Base-by-base conservation (phyloP, 2,888 invertebrate species). In the Apotomis betuletana region DNA sequence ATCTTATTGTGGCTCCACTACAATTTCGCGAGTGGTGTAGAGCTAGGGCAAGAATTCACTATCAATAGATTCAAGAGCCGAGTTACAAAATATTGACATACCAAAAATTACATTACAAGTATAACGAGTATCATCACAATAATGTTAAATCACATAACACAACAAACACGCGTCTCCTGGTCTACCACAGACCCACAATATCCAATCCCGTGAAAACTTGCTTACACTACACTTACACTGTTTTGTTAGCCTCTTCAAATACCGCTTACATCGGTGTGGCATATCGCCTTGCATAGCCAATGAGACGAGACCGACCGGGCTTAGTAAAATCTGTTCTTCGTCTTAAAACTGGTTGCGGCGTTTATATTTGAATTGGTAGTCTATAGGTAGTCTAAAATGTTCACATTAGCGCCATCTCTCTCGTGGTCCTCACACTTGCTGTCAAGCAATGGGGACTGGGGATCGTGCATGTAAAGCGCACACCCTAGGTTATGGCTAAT, bases 221-320 rank as follows among this genome's bases (percentile, higher is more conserved):
- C 68, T 72, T 68, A 68, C 63, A 68, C 67, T 54, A 72, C 68
- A 51, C 68, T 68, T 59, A 68, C 71, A 57, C 41, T 67, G 71
- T 72, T 72, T 68, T 72, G 67, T 68, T 72, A 59, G 68, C 67
- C 72, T 68, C 71, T 72, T 72, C 72, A 72, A 68, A 72, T 72
- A 63, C 63, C 54, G 54, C 63, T 70, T 70, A 67, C 60, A 69
- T 74, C 62, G 54, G 54, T 51, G 67, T 27, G 52, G 67, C 62
- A 78, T 81, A 81, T 80, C 83, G 85, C 82, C 86, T 85, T 87
- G 88, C 85, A 87, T 87, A 87, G 82, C 75, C 84, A 86, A 85
- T 86, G 84, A 82, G 82, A 80, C 49, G 49, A 49, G 3, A 44
- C 44, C 78, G 78, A 38, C n/a, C 38, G 41, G 46, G 62, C 67